Base-by-base conservation (phyloP, 2,113 vertebrate species). In the Onychostoma macrolepis region DNA sequence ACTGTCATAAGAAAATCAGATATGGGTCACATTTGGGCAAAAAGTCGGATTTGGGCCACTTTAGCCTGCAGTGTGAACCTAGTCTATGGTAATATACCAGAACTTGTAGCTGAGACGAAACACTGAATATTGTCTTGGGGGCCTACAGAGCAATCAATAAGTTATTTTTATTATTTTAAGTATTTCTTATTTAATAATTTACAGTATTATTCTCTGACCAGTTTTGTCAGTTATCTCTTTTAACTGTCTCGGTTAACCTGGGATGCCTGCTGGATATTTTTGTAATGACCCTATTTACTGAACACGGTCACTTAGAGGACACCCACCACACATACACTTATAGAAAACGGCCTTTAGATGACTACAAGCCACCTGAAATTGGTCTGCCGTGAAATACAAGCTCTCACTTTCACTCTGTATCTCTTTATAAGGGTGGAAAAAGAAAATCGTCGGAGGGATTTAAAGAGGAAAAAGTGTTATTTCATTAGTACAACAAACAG, bases 351-450 rank as follows among this genome's bases (percentile, higher is more conserved):
- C 21, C 28, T 80, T 83, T 84, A 53, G 65, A 83, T 33, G 43
- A 85, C 83, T 75, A 89, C 88, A 89, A 83, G 88, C 41, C 65
- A 86, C 76, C 72, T 63, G 67, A 80, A 87, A 89, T 86, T 89
- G 88, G 36, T 84, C 83, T 53, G 53, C 80, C 48, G 17, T 79
- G 63, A 72, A 86, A 85, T 84, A 86, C 53, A 79, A 86, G 79
- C 41, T 71, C 38, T 56, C 78, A 72, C 77, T 84, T 77, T 84
- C 26, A 30, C 85, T 26, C 56, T 50, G 76, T 87, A 48, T n/a
- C 77, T 50, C 43, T 83, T 83, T 83, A 83, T 71, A 24, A 71
- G 80, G 28, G 63, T 28, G 28, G 13, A 81, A 65, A 43, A 81
- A n/a, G 61, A 71, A 83, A 83, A 50, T 28, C 41, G 33, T 69